Conservation (phyloP, 2,797 vertebrate species). For the Neopelma chrysocephalum region DNA sequence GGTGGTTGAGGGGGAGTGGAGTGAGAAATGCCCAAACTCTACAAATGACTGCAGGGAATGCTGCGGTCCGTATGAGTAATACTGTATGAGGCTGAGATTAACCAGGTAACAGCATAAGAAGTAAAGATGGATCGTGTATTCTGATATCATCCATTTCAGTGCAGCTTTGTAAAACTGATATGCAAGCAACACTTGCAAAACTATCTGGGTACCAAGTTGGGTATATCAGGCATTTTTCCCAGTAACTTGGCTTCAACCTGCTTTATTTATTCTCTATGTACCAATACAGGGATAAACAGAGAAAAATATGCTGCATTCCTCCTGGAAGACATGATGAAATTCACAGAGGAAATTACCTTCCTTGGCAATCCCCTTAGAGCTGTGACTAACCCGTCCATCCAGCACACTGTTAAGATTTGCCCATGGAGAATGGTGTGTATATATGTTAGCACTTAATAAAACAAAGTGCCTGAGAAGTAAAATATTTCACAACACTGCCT, state of each 20-base stretch:
- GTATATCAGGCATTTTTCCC: neutral
- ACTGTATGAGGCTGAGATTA: neutral
- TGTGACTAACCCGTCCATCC: neutral
- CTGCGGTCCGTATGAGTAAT: accelerated
- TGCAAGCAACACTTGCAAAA: neutral
- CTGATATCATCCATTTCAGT: neutral
- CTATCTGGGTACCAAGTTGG: neutral
- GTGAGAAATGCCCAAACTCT: neutral
- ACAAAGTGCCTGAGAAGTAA: neutral
- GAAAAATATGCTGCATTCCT: neutral
- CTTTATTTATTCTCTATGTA: neutral
- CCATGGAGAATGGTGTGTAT: neutral
- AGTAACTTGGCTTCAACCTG: neutral
- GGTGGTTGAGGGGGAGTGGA: neutral
- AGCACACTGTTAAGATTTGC: neutral
- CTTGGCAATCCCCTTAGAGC: neutral
- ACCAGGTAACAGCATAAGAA: neutral
- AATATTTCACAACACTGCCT: neutral
- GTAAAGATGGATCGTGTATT: neutral
- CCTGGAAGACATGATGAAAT: neutral
- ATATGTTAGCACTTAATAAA: neutral
- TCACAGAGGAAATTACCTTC: neutral
- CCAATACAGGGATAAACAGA: neutral
- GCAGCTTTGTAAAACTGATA: neutral
- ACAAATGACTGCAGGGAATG: neutral